phyloP scores from a whole-genome alignment of 2,113 vertebrate genomes.

The Numenius arquata region DNA sequence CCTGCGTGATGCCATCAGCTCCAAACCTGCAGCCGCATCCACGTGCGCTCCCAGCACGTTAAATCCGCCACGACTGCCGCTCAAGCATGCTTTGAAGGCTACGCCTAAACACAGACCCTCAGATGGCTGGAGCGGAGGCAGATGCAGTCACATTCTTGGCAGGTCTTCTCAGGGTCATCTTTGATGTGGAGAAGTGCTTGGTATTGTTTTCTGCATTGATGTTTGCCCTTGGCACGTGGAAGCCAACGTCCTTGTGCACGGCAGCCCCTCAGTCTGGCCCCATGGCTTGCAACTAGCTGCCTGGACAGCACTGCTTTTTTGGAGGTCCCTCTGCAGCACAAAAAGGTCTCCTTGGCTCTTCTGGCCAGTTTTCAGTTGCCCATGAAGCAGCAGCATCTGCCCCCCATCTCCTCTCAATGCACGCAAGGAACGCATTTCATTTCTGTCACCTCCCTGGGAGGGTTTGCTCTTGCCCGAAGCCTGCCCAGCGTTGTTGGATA shows the following conservation, averaged over 20 bases:
- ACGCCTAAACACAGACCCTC: conserved; percentile 17
- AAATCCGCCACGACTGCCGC: not conserved
- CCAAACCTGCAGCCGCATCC: not conserved
- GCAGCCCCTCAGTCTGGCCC: not conserved
- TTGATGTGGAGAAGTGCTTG: conserved; percentile 57
- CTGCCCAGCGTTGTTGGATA: not conserved
- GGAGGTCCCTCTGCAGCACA: not conserved
- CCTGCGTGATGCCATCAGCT: not conserved
- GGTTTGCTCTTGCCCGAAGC: not conserved
- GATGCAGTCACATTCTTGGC: conserved; percentile 66
- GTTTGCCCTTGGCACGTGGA: conserved; percentile 34
- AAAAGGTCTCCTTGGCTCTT: not conserved
- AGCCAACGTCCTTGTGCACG: not conserved
- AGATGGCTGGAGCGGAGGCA: conserved; percentile 33
- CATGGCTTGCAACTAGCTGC: not conserved
- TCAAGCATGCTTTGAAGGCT: conserved; percentile 23
- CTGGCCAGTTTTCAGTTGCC: not conserved
- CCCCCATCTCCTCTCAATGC: fast-evolving
- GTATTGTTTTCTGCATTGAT: conserved; percentile 61
- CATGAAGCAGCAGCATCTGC: not conserved
- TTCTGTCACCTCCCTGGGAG: not conserved
- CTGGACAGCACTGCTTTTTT: not conserved
- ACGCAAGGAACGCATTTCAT: not conserved
- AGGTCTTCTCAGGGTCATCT: conserved; percentile 63
- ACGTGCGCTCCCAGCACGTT: not conserved